Evolutionary conservation across 1,140 invertebrate genomes (phyloP).

Genomic region (Nasonia giraulti): DNA sequence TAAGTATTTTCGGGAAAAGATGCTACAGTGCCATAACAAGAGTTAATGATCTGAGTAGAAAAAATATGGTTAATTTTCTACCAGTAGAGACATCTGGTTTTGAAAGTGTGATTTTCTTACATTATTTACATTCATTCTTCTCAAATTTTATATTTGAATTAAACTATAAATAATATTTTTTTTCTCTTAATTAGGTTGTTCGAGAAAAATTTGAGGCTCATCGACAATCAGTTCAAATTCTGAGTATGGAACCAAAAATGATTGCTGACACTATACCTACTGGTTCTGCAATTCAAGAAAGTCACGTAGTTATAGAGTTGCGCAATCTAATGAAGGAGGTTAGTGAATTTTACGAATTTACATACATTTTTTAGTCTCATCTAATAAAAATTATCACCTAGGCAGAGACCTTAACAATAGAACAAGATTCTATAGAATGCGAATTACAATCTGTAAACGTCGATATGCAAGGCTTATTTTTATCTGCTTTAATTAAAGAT

Average conservation of each 20-base stretch:
- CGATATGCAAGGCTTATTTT: constrained; percentile 91
- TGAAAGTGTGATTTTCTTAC: no score
- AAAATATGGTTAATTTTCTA: no score
- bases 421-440: constrained; percentile 90
- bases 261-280: constrained; percentile 80
- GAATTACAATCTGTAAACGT: constrained; percentile 89
- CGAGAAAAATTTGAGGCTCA: constrained; percentile 90
- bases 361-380: background rate
- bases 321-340: constrained; percentile 87
- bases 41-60: no score
- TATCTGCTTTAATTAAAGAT: constrained; percentile 86
- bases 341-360: background rate
- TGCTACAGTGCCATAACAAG: no score
- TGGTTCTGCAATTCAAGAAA: constrained; percentile 75
- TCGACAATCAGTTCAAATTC: constrained; percentile 86
- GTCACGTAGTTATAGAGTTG: constrained; percentile 80
- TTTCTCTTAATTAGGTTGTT: constrained; percentile 78
- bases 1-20: no score
- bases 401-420: constrained; percentile 91
- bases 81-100: no score
- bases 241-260: constrained; percentile 84
- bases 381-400: constrained; percentile 61
- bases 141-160: background rate
- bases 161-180: background rate
- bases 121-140: no score